These are phyloP conservation scores for Onychomys torridus DNA, from an alignment of 2,797 vertebrate genomes.

Conservation along the genomic window DNA sequence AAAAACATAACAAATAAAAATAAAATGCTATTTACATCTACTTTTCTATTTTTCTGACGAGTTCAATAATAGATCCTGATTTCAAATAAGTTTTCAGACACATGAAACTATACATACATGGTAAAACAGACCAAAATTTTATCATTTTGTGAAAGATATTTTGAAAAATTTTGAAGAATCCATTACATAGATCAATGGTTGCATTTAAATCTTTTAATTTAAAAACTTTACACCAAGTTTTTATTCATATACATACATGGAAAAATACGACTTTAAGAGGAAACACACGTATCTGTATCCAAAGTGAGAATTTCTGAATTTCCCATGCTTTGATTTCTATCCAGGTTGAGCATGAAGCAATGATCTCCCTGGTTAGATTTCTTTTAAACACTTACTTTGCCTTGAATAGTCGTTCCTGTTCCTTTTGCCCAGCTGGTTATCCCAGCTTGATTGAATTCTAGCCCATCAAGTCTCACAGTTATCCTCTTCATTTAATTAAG, in stretches of 20 bases:
- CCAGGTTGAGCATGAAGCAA: not conserved
- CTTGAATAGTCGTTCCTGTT: not conserved
- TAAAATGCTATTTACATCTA: not conserved
- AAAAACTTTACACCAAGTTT: not conserved
- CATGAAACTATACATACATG: not conserved
- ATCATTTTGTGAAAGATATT: not conserved
- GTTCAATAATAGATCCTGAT: not conserved
- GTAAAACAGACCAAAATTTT: not conserved
- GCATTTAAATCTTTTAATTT: not conserved
- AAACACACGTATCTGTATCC: not conserved
- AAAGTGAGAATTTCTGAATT: not conserved
- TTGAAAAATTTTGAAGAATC: not conserved
- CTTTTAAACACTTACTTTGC: not conserved
- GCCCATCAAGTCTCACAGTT: constrained; percentile 36
- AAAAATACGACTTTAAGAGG: not conserved
- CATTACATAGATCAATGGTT: not conserved
- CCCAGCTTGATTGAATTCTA: constrained; percentile 56
- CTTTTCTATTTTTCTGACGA: not conserved
- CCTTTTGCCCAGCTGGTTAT: not conserved
- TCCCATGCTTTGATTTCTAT: not conserved
- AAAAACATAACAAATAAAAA: not conserved
- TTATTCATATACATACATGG: not conserved
- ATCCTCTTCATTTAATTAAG: constrained; percentile 64
- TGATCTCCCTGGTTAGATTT: not conserved
- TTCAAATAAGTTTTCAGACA: not conserved